A percentile compares a stretch with the other conserved stretches of the same genome.
phyloP scores from a whole-genome alignment of 2,888 invertebrate genomes.

The Melinaea marsaeus region DNA sequence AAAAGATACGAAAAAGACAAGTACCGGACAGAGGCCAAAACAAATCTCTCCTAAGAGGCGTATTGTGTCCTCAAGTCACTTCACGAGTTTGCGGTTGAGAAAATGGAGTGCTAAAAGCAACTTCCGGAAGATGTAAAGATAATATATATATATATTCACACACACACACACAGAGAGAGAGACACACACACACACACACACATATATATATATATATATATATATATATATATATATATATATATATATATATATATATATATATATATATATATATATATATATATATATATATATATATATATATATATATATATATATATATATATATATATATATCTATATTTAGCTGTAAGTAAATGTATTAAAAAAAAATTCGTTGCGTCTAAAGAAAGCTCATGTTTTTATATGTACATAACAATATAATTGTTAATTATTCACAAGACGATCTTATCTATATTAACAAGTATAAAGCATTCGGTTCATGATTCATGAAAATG shows the following conservation, averaged over 20 bases:
- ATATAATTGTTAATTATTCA: neutral
- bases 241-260: too few relatives aligned
- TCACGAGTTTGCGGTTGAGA: slow-evolving; percentile 12
- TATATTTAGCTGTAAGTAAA: neutral
- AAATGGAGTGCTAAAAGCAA: slow-evolving; percentile 1
- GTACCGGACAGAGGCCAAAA: slow-evolving; percentile 16
- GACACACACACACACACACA: too few relatives aligned
- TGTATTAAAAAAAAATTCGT: neutral
- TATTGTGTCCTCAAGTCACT: slow-evolving; percentile 7
- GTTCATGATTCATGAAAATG: neutral
- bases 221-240: too few relatives aligned
- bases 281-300: too few relatives aligned
- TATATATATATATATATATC: neutral
- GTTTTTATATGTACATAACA: neutral
- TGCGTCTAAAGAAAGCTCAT: too few relatives aligned
- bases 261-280: too few relatives aligned
- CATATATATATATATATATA: too few relatives aligned
- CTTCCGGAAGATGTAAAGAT: neutral
- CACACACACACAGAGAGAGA: too few relatives aligned
- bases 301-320: neutral
- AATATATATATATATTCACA: too few relatives aligned
- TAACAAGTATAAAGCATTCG: neutral
- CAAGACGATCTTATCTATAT: neutral
- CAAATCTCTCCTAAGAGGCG: slow-evolving; percentile 21
- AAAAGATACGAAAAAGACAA: too few relatives aligned